phyloP scores from a whole-genome alignment of 1,140 invertebrate species.

The Neodiprion virginianus region DNA sequence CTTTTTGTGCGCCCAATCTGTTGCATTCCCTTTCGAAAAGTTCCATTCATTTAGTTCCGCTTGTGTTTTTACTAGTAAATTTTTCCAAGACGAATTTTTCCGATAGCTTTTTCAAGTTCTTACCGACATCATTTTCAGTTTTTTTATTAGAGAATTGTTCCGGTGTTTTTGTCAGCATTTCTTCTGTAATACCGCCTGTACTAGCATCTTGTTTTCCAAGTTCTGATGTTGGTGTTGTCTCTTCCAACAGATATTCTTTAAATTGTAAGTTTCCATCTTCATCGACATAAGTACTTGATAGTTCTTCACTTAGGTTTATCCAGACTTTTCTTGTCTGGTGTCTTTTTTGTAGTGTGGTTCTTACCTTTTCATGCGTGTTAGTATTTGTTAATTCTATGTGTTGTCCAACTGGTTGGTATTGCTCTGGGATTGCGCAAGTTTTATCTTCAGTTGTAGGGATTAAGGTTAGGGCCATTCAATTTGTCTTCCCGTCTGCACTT shows the following conservation, averaged over 20 bases:
- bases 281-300: slow-evolving; percentile 14
- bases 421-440: slow-evolving; percentile 33
- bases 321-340: slow-evolving; percentile 46
- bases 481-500: slow-evolving; percentile 42
- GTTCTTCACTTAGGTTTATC: slow-evolving; percentile 25
- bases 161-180: too few species aligned
- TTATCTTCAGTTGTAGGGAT: slow-evolving; percentile 36
- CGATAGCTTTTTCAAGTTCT: too few species aligned
- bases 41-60: slow-evolving; percentile 14
- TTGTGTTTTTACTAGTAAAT: neutral
- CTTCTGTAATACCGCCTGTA: too few species aligned
- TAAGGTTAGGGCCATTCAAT: slow-evolving; percentile 41
- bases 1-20: neutral
- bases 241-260: too few species aligned
- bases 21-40: slow-evolving; percentile 13
- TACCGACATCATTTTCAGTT: too few species aligned
- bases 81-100: too few species aligned
- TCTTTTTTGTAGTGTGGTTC: slow-evolving; percentile 40
- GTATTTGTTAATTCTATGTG: slow-evolving; percentile 24
- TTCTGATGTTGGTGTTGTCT: too few species aligned
- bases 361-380: slow-evolving; percentile 39
- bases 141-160: too few species aligned
- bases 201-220: too few species aligned
- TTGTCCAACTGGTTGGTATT: slow-evolving; percentile 32
- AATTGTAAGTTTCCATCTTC: neutral